Evolutionary conservation across 2,888 invertebrate species (phyloP).

Genomic region (Leucozona laternaria): DNA sequence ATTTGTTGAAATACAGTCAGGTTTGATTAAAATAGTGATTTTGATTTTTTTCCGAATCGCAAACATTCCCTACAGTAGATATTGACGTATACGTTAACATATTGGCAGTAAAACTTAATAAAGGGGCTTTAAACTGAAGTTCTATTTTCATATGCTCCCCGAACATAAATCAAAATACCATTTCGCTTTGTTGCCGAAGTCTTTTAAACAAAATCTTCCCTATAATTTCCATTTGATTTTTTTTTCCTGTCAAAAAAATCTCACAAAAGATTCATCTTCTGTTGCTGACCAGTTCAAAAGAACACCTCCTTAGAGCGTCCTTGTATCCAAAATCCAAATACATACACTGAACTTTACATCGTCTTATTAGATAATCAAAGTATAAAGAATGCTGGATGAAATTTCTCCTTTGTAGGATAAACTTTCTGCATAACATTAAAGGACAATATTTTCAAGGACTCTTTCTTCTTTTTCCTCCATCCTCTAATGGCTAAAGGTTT

Average conservation of each 20-base stretch:
- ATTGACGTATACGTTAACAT: no score
- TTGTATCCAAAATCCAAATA: neutral
- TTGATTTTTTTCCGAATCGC: no score
- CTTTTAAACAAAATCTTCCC: neutral
- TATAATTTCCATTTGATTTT: conserved; percentile 39
- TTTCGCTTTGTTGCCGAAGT: neutral
- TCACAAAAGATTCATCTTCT: conserved; percentile 15
- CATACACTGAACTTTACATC: conserved; percentile 20
- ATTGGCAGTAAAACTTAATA: no score
- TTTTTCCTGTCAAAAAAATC: neutral
- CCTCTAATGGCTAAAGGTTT: neutral
- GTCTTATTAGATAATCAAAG: conserved; percentile 65
- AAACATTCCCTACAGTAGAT: no score
- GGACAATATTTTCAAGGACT: conserved; percentile 61
- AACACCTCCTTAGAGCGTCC: conserved; percentile 9
- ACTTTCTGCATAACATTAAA: conserved; percentile 69
- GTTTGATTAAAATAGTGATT: no score
- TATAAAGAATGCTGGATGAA: conserved; percentile 23
- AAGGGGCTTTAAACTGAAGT: neutral
- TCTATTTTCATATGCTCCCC: neutral
- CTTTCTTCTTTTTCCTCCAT: neutral
- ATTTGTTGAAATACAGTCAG: no score
- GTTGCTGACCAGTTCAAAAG: conserved; percentile 34
- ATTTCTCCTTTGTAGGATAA: conserved; percentile 21
- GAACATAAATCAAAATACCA: conserved; percentile 18